Conservation (phyloP, 1,140 invertebrate genomes). For the Thaumatotibia leucotreta region DNA sequence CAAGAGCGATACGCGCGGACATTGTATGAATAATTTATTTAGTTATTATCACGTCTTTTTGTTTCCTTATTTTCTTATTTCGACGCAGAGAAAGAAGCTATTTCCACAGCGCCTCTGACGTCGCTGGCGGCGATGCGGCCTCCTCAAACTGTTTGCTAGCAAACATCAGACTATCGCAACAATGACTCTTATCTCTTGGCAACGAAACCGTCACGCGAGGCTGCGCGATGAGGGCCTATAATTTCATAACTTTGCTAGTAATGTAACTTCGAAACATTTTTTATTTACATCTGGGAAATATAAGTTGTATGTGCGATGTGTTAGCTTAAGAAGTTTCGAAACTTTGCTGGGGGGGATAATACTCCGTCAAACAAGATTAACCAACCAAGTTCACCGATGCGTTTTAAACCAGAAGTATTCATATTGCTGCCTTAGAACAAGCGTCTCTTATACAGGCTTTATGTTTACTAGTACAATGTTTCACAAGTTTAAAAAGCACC, state of each 20-base stretch:
- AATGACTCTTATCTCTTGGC: conserved; percentile 35
- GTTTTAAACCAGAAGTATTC: conserved; percentile 39
- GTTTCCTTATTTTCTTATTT: conserved; percentile 33
- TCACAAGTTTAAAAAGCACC: conserved; percentile 17
- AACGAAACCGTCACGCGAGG: conserved; percentile 22
- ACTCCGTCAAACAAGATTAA: conserved; percentile 47
- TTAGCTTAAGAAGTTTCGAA: conserved; percentile 22
- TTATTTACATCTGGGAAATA: not conserved
- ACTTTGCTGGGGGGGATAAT: conserved; percentile 40
- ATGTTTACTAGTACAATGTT: conserved; percentile 23
- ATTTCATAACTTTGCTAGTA: conserved; percentile 26
- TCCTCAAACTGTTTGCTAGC: conserved; percentile 29
- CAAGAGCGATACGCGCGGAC: conserved; percentile 31
- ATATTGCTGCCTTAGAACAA: conserved; percentile 33
- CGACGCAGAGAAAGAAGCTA: conserved; percentile 19
- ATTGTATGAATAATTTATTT: conserved; percentile 56
- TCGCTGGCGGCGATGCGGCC: conserved; percentile 15
- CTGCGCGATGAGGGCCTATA: conserved; percentile 11
- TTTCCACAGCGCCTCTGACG: conserved; percentile 17
- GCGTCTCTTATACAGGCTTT: conserved; percentile 26
- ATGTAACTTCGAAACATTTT: conserved; percentile 4
- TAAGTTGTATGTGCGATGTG: conserved; percentile 10
- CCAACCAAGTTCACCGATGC: conserved; percentile 25
- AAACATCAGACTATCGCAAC: conserved; percentile 30
- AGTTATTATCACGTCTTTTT: conserved; percentile 44